Percentiles rank a stretch among this genome's conserved stretches.
Evolutionary conservation across 2,797 vertebrate genomes (phyloP).

Genomic region (Enteromius afrohamiltoni): DNA sequence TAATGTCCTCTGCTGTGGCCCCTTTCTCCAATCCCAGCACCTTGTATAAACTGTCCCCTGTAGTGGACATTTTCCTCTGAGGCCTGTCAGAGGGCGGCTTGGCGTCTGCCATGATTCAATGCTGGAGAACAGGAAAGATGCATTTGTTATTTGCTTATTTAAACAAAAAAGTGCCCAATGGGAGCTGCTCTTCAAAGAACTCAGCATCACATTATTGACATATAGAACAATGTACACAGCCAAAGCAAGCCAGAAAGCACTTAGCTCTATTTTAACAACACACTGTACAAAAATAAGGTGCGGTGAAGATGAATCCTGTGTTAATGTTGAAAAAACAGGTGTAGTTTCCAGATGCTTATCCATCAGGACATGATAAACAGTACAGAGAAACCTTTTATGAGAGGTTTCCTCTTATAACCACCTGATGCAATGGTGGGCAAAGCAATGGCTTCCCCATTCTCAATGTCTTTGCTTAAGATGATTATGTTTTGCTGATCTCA

Average conservation of each 20-base stretch:
- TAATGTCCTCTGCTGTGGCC: conserved; percentile 88
- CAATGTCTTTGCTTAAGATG: conserved; percentile 67
- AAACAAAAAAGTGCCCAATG: background rate
- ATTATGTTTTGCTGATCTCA: conserved; percentile 78
- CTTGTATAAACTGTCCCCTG: conserved; percentile 86
- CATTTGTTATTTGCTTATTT: background rate
- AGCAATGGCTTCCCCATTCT: conserved; percentile 13
- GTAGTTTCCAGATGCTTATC: background rate
- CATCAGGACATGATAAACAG: conserved; percentile 1
- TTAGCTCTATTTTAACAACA: background rate
- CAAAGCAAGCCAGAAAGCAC: conserved; percentile 23
- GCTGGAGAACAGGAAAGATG: conserved; percentile 3
- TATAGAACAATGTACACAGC: background rate
- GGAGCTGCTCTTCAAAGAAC: background rate
- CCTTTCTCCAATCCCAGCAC: conserved; percentile 89
- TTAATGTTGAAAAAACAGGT: conserved; percentile 5
- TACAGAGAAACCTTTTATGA: conserved; percentile 8
- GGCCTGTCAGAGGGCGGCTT: conserved; percentile 65
- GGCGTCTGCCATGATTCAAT: conserved; percentile 82
- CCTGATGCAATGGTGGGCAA: conserved; percentile 3
- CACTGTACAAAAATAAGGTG: background rate
- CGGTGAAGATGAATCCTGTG: background rate
- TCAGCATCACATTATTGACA: conserved; percentile 19
- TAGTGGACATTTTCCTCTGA: conserved; percentile 85
- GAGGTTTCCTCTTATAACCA: conserved; percentile 2